A percentile compares a stretch with the other conserved stretches of the same genome.
Evolutionary conservation across 2,888 invertebrate species (phyloP).

Genomic region (Xestia rhomboidea): DNA sequence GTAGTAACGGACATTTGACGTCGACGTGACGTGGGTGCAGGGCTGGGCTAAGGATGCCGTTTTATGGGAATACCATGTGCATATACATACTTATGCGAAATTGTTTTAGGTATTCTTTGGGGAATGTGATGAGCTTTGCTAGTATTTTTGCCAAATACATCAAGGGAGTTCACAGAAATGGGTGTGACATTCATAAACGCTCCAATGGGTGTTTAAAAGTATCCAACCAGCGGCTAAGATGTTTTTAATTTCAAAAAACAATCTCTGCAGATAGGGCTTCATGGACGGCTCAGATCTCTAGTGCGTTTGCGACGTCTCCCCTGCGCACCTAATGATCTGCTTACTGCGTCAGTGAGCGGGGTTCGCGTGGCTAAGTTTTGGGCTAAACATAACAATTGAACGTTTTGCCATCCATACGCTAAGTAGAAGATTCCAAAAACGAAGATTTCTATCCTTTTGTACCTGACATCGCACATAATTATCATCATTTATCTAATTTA

Average conservation of each 20-base stretch:
- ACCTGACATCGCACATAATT: neutral
- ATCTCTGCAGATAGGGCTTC: no score
- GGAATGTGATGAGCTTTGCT: neutral
- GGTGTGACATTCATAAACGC: neutral
- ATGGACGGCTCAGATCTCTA: no score
- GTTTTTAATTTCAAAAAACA: no score
- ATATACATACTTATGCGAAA: slow-evolving; percentile 20
- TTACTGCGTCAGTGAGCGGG: no score
- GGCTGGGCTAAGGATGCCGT: slow-evolving; percentile 60
- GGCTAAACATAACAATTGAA: no score
- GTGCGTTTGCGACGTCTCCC: no score
- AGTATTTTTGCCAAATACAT: neutral
- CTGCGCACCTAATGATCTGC: no score
- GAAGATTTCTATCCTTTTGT: neutral
- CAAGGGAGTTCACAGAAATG: neutral
- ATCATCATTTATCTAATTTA: neutral
- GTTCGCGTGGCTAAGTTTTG: no score
- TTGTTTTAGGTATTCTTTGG: neutral
- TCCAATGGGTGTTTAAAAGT: neutral
- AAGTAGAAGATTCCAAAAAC: neutral
- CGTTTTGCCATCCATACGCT: no score
- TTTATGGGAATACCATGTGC: slow-evolving; percentile 29
- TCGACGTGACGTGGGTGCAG: slow-evolving; percentile 65
- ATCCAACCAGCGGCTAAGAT: neutral
- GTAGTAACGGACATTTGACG: slow-evolving; percentile 70